These are phyloP conservation scores for Elysia crispata DNA, from an alignment of 2,888 invertebrate species.

Conservation along the genomic window DNA sequence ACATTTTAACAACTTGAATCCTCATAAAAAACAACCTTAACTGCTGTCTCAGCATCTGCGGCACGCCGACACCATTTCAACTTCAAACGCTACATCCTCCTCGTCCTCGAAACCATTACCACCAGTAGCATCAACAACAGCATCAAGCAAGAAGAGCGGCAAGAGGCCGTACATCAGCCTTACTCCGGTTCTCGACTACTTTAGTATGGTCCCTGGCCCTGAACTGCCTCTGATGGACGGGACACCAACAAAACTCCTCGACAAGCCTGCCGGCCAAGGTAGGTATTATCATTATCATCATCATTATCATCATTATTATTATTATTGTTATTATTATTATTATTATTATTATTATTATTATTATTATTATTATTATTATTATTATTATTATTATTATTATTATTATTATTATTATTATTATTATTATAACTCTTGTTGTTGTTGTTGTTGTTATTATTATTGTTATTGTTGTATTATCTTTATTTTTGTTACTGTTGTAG, in stretches of 20 bases:
- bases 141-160: neutral
- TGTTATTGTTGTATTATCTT: too few species aligned
- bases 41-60: neutral
- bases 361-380: neutral
- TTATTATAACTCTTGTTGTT: too few species aligned
- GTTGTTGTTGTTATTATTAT: too few species aligned
- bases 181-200: slow-evolving; percentile 33
- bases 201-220: slow-evolving; percentile 49
- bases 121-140: neutral
- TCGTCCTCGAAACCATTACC: too few species aligned
- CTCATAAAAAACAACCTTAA: neutral
- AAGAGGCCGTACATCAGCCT: slow-evolving; percentile 31
- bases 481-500: too few species aligned
- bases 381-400: neutral
- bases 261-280: slow-evolving; percentile 37
- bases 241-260: slow-evolving; percentile 52
- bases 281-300: too few species aligned
- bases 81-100: too few species aligned
- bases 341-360: neutral
- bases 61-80: neutral
- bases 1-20: too few species aligned
- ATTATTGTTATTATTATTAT: neutral
- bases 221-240: slow-evolving; percentile 53
- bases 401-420: neutral
- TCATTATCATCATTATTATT: too few species aligned